phyloP scores from a whole-genome alignment of 2,888 invertebrate genomes.

The Drosophila sordidapex region DNA sequence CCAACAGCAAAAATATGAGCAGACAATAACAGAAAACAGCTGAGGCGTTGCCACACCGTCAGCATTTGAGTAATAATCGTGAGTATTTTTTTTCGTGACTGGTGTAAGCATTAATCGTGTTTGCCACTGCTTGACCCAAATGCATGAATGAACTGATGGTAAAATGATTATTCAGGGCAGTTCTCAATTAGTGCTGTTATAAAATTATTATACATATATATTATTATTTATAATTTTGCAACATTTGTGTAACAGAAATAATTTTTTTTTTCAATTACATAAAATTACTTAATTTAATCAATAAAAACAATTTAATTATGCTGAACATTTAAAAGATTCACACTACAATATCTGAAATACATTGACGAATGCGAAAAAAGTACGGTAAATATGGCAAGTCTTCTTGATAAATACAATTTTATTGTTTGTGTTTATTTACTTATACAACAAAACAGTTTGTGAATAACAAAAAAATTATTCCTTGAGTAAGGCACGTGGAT shows the following conservation, averaged over 20 bases:
- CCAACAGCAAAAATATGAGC: slow-evolving; percentile 11
- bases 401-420: background rate
- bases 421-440: background rate
- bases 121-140: background rate
- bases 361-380: background rate
- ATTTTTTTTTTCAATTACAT: background rate
- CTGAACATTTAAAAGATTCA: background rate
- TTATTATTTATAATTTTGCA: background rate
- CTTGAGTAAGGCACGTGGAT: slow-evolving; percentile 6
- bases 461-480: slow-evolving; percentile 3
- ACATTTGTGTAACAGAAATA: background rate
- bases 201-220: background rate
- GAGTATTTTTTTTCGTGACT: background rate
- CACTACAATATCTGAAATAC: background rate
- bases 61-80: background rate
- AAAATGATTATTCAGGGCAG: background rate
- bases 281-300: background rate
- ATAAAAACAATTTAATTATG: background rate
- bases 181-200: background rate
- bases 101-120: too few relatives aligned
- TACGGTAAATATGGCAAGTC: background rate
- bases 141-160: background rate
- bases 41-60: slow-evolving; percentile 43
- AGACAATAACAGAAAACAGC: slow-evolving; percentile 51
- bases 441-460: background rate